Conservation (phyloP, 1,140 invertebrate genomes). For the Teleopsis dalmanni region DNA sequence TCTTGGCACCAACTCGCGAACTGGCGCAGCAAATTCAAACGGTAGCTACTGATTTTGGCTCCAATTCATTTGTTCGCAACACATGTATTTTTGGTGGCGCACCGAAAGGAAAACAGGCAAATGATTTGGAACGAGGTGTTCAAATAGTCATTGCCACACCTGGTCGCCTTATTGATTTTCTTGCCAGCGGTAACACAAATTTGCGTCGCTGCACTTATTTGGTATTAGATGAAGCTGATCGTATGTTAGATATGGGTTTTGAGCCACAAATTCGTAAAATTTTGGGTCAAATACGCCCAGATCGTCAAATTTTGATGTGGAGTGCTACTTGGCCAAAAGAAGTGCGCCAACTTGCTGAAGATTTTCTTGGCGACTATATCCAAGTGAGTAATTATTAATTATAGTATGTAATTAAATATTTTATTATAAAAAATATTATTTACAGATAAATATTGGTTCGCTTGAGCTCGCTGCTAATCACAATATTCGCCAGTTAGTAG, state of each 20-base stretch:
- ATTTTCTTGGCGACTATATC: conserved; percentile 80
- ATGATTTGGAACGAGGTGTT: conserved; percentile 78
- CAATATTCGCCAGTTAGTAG: conserved; percentile 91
- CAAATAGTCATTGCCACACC: conserved; percentile 91
- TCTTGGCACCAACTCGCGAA: conserved; percentile 88
- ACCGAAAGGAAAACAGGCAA: conserved; percentile 73
- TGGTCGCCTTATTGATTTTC: conserved; percentile 88
- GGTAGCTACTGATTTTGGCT: conserved; percentile 82
- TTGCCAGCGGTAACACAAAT: conserved; percentile 82
- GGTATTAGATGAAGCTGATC: conserved; percentile 94
- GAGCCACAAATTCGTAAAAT: conserved; percentile 97
- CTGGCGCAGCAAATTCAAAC: conserved; percentile 91
- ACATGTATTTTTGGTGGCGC: conserved; percentile 94
- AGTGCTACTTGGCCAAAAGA: conserved; percentile 97
- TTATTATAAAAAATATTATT: neutral
- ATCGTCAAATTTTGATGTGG: conserved; percentile 95
- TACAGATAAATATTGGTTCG: conserved; percentile 88
- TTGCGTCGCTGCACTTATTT: conserved; percentile 83
- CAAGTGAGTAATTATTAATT: conserved; percentile 36
- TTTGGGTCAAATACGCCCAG: conserved; percentile 87
- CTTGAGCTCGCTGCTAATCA: conserved; percentile 88
- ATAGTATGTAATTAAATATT: neutral
- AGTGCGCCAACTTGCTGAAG: conserved; percentile 82
- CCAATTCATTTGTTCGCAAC: conserved; percentile 70
- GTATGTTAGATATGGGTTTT: conserved; percentile 99